Base-by-base conservation (phyloP, 53 echinoderm and acorn worm genomes). In the Holothuria scabra region DNA sequence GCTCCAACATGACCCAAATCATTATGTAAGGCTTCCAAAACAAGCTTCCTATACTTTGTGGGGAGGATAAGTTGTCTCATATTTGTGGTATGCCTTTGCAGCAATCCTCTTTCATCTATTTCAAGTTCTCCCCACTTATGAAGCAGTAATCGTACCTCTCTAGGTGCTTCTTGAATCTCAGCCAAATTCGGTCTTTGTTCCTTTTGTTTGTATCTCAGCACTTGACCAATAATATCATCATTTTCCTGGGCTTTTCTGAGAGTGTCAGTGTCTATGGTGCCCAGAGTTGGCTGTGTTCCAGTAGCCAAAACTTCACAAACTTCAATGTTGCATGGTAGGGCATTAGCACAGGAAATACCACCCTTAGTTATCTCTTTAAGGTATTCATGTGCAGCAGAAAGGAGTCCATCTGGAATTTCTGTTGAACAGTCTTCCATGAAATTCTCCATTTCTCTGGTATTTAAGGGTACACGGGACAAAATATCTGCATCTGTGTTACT, bases 1-100 rank as follows among this genome's bases (percentile, higher is more conserved):
- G 69, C 66, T 34, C 92, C 89, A 22, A 90, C 81, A 79, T 92
- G 87, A 31, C 90, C 87, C 87, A 87, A 84, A 33, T 90, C 75
- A 34, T 84, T 52, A 41, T 92, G 92, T 16, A 91, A 46, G 81
- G 85, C 20, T 56, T 76, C 28, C 20, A 76, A 29, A 6, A 89
- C 91, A 12, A 79, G n/a, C 38, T 66, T 71, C 30, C 83, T 18
- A 18, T 82, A 67, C 38, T 63, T 81, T 48, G 22, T 26, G 9
- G 85, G 90, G 1, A 90, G 57, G 16, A 90, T 70, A 2, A 90
- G 65, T 33, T 90, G 90, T 3, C 46, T 70, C 21, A 60, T 35
- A 21, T 44, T 61, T n/a, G 38, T 59, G 31, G 83, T 80, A 29
- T 59, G 44, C 49, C 90, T 68, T 28, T 82, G 71, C 23, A 90